Evolutionary conservation across 2,888 invertebrate species (phyloP).

Genomic region (Azorinus chamasolen): DNA sequence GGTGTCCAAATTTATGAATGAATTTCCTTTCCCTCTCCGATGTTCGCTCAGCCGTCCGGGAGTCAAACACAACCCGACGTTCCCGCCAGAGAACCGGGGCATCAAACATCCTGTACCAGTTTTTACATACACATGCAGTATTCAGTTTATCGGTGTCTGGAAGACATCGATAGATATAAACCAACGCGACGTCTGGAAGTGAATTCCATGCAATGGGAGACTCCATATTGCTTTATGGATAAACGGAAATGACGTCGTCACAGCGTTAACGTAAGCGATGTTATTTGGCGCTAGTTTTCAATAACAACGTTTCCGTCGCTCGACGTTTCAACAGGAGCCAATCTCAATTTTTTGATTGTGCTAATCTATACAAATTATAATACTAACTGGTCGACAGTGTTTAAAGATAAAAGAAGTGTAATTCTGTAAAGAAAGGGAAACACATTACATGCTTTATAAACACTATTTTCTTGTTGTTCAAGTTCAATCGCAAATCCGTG

Average conservation of each 20-base stretch:
- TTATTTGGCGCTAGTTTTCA: no score
- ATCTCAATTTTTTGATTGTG: no score
- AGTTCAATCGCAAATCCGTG: no score
- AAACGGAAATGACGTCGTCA: slow-evolving; percentile 5
- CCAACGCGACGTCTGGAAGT: slow-evolving; percentile 68
- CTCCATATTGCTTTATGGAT: slow-evolving; percentile 14
- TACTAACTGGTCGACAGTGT: no score
- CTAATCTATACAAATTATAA: no score
- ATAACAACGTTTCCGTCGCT: no score
- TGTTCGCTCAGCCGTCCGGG: slow-evolving; percentile 34
- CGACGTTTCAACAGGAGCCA: no score
- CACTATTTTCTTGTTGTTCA: no score
- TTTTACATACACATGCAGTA: slow-evolving; percentile 71
- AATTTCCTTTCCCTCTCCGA: slow-evolving; percentile 61
- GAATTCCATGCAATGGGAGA: slow-evolving; percentile 54
- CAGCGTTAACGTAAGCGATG: no score
- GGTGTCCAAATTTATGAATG: slow-evolving; percentile 60
- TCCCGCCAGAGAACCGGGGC: slow-evolving; percentile 72
- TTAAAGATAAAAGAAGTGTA: no score
- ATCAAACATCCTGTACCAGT: slow-evolving; percentile 69
- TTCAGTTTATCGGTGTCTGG: slow-evolving; percentile 62
- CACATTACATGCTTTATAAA: no score
- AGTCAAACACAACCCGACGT: slow-evolving; percentile 50
- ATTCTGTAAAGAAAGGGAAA: no score
- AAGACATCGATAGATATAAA: slow-evolving; percentile 68